Conservation (phyloP, 64 coral and sea anemone genomes). For the Exaiptasia diaphana region DNA sequence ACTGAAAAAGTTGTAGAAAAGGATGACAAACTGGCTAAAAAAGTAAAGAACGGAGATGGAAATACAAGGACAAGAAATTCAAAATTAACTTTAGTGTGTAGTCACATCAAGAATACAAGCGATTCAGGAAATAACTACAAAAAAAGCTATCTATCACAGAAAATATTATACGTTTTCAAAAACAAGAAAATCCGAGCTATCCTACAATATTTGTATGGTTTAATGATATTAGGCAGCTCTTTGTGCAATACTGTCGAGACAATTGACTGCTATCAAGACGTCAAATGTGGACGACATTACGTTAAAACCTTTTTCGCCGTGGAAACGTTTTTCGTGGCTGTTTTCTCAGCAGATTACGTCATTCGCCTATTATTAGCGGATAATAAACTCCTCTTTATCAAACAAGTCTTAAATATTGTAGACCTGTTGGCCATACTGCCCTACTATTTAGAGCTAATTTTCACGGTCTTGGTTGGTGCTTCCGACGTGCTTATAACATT, state of each 20-base stretch:
- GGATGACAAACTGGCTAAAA: too few species aligned
- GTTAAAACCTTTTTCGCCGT: constrained; percentile 27
- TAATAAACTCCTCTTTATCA: constrained; percentile 42
- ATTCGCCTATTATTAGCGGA: constrained; percentile 29
- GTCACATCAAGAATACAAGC: too few species aligned
- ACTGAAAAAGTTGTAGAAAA: too few species aligned
- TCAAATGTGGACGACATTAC: constrained; percentile 52
- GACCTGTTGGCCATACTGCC: constrained; percentile 63
- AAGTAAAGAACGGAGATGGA: too few species aligned
- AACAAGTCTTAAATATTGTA: constrained; percentile 59
- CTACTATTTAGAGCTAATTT: constrained; percentile 58
- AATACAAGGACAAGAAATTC: too few species aligned
- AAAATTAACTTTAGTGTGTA: too few species aligned
- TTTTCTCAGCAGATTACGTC: constrained; percentile 62
- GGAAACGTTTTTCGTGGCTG: constrained; percentile 46
- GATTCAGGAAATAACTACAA: too few species aligned
- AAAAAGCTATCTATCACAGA: too few species aligned
- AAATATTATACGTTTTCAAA: not conserved
- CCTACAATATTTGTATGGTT: constrained; percentile 47
- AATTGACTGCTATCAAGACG: constrained; percentile 27
- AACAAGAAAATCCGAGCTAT: not conserved
- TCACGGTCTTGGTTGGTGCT: constrained; percentile 17
- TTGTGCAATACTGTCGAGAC: constrained; percentile 56
- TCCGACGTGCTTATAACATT: constrained; percentile 63
- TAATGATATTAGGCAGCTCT: constrained; percentile 66